Conservation (phyloP, 2,888 invertebrate species). For the Pogonocherus hispidulus region DNA sequence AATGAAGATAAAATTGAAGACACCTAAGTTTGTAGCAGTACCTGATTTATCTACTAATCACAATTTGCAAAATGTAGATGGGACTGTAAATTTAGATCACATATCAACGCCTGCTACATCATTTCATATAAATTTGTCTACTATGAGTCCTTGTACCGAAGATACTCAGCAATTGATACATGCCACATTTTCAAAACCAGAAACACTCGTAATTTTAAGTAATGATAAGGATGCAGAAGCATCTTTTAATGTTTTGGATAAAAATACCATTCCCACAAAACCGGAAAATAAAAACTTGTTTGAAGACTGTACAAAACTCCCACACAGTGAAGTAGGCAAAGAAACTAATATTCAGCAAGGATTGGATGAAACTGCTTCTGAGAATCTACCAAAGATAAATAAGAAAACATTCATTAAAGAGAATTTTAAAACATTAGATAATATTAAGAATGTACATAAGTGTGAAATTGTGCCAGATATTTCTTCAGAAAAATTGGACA, state of each 20-base stretch:
- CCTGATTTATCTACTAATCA: constrained; percentile 9
- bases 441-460: too few species aligned
- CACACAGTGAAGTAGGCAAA: too few species aligned
- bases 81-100: constrained; percentile 1
- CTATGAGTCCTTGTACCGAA: constrained; percentile 36
- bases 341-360: too few species aligned
- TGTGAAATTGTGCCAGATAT: too few species aligned
- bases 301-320: too few species aligned
- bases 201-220: neutral
- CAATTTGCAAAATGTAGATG: constrained; percentile 8
- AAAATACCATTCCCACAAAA: neutral
- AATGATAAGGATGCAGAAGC: neutral
- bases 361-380: neutral
- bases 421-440: neutral
- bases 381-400: neutral
- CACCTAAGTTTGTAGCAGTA: neutral
- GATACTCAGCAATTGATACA: constrained; percentile 40
- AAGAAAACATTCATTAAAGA: neutral
- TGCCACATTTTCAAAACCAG: constrained; percentile 33
- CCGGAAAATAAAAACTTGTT: too few species aligned
- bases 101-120: constrained; percentile 29
- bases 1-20: constrained; percentile 16
- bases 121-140: constrained; percentile 33
- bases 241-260: neutral
- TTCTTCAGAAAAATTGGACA: neutral